A percentile compares a stretch with the other conserved stretches of the same genome.
phyloP scores from a whole-genome alignment of 1,140 invertebrate species.

The Heliconius himera region DNA sequence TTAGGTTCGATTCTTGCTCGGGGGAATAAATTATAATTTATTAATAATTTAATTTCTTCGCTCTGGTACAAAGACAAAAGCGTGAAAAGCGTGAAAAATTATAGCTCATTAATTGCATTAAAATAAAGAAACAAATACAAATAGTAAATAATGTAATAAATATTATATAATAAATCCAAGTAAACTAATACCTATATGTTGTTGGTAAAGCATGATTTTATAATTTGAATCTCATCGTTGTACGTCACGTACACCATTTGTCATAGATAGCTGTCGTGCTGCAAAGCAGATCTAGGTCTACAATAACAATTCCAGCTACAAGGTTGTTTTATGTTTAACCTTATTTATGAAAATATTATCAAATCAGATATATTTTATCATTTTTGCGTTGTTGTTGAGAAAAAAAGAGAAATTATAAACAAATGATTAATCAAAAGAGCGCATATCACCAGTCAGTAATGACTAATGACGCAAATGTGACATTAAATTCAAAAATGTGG shows the following conservation, averaged over 20 bases:
- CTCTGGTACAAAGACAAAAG: no score
- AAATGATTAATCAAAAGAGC: background rate
- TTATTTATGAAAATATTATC: background rate
- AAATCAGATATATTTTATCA: no score
- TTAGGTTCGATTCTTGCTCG: no score
- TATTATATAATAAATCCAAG: background rate
- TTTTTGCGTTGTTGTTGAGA: background rate
- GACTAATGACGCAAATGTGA: background rate
- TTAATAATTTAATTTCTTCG: no score
- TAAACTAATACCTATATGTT: background rate
- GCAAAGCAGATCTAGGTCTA: background rate
- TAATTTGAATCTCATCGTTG: conserved; percentile 3
- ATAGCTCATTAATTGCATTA: background rate
- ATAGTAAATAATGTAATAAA: background rate
- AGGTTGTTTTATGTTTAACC: background rate
- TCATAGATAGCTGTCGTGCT: background rate
- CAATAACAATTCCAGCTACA: background rate
- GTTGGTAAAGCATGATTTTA: background rate
- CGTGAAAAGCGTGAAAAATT: background rate
- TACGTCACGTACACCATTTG: conserved; percentile 7
- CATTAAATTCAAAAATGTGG: background rate
- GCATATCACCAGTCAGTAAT: background rate
- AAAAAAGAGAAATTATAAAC: background rate
- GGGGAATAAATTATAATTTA: no score
- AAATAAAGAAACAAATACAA: background rate